Evolutionary conservation across 2,888 invertebrate species (phyloP), one percentile per base, ranked within the genome.

Genomic region (Chrysodeixis includens): DNA sequence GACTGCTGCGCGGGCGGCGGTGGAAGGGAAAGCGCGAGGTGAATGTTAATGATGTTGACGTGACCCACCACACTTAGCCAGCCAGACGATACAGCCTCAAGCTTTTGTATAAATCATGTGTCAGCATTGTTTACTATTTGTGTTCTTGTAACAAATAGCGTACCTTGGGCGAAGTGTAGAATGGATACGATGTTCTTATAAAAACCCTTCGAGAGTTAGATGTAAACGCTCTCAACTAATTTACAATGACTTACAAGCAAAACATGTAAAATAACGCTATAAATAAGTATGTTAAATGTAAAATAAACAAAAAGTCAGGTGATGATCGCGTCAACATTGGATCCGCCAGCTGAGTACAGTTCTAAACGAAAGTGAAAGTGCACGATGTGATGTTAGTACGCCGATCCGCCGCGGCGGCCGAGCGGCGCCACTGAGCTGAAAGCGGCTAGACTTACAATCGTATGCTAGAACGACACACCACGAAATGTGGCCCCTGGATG

Each of bases 41-140:
- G 90, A 88, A 90, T 91, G 78, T 83, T 91, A 90, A 90, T 87
- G 87, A 85, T 74, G 80, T 62, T 71, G 5, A 2, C 46, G 57
- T 30, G 69, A 40, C 62, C 58, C 62, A 30, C 49, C 12, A 10
- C 32, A 20, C 16, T 49, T 3, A n/a, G 35, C n/a, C 35, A 30
- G 30, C n/a, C 22, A 18, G 8, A 1, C 20, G 14, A 40, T 16
- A 30, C n/a, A 56, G 30, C 10, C 18, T 8, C 8, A 16, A 18
- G 18, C 9, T 18, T 16, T 10, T 7, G 14, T n/a, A 14, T 3
- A 14, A 40, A 40, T 5, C 1, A 2, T n/a, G n/a, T n/a, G n/a
- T n/a, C n/a, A n/a, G n/a, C n/a, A n/a, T n/a, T n/a, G n/a, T n/a
- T n/a, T n/a, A n/a, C n/a, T n/a, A n/a, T n/a, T n/a, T n/a, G n/a